phyloP scores from a whole-genome alignment of 2,888 invertebrate genomes.

The Scaeva pyrastri region DNA sequence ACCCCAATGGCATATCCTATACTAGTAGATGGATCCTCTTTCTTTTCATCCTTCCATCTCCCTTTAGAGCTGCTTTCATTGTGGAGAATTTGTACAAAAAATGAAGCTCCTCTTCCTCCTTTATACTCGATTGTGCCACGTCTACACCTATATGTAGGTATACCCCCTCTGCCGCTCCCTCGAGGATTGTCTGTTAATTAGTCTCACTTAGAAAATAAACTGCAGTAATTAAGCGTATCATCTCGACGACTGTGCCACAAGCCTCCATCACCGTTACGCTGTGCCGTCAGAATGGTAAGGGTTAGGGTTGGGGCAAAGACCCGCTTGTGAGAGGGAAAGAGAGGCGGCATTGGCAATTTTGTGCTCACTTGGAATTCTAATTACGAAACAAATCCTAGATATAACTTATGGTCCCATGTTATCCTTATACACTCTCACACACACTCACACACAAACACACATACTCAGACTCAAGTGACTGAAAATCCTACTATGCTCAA shows the following conservation, averaged over 20 bases:
- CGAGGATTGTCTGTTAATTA: conserved; percentile 82
- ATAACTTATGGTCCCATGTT: conserved; percentile 49
- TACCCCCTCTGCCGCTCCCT: conserved; percentile 47
- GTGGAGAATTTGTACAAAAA: conserved; percentile 30
- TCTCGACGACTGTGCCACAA: conserved; percentile 76
- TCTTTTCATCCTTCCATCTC: conserved; percentile 21
- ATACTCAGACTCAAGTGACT: conserved; percentile 11
- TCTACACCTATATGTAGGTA: conserved; percentile 21
- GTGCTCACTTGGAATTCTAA: conserved; percentile 83
- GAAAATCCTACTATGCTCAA: conserved; percentile 12
- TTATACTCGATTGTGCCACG: conserved; percentile 62
- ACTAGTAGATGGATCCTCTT: conserved; percentile 30
- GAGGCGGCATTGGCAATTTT: conserved; percentile 77
- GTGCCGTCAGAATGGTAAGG: not conserved
- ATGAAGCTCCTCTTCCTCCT: conserved; percentile 14
- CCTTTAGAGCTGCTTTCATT: not conserved
- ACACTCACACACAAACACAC: conserved; percentile 19
- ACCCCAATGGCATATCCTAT: conserved; percentile 43
- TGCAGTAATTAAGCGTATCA: conserved; percentile 83
- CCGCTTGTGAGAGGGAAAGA: conserved; percentile 23
- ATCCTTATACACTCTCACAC: conserved; percentile 64
- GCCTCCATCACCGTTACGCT: conserved; percentile 57
- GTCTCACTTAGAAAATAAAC: conserved; percentile 84
- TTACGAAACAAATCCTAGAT: conserved; percentile 82
- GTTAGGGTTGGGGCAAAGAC: not conserved